Conservation (phyloP, 2,113 vertebrate species). For the Sorex fumeus region DNA sequence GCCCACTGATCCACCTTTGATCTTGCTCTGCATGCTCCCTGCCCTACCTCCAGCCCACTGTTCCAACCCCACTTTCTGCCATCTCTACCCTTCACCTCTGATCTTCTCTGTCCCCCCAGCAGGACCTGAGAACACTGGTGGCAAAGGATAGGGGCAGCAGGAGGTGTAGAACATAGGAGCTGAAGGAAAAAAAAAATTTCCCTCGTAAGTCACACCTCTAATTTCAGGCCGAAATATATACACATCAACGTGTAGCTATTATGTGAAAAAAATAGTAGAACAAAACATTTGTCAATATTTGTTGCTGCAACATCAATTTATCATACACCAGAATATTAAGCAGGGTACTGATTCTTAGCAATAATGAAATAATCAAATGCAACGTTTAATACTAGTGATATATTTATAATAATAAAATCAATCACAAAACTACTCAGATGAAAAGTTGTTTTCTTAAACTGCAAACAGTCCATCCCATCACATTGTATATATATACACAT, state of each 20-base stretch:
- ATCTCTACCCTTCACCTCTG: conserved; percentile 81
- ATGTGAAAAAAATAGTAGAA: conserved; percentile 73
- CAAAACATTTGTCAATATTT: conserved; percentile 72
- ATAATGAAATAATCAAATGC: conserved; percentile 70
- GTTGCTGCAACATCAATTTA: conserved; percentile 61
- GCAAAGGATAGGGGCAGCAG: conserved; percentile 83
- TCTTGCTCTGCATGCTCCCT: conserved; percentile 71
- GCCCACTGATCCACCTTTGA: conserved; percentile 37
- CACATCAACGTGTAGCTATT: conserved; percentile 74
- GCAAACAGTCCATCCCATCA: conserved; percentile 29
- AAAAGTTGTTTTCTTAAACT: conserved; percentile 64
- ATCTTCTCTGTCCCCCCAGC: conserved; percentile 82
- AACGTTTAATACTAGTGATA: conserved; percentile 61
- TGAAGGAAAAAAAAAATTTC: conserved; percentile 81
- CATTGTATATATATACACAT: neutral
- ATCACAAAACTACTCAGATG: conserved; percentile 52
- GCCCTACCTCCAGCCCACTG: conserved; percentile 75
- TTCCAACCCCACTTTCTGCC: conserved; percentile 79
- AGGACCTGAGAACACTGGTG: conserved; percentile 82
- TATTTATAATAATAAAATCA: conserved; percentile 41
- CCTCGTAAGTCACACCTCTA: conserved; percentile 80
- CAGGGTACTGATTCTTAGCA: conserved; percentile 59
- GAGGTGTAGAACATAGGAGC: conserved; percentile 82
- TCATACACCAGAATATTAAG: conserved; percentile 60
- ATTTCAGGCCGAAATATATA: conserved; percentile 75